These are phyloP conservation scores for Masnerella sp. DNA, from an alignment of 2,888 invertebrate species.

Conservation along the genomic window DNA sequence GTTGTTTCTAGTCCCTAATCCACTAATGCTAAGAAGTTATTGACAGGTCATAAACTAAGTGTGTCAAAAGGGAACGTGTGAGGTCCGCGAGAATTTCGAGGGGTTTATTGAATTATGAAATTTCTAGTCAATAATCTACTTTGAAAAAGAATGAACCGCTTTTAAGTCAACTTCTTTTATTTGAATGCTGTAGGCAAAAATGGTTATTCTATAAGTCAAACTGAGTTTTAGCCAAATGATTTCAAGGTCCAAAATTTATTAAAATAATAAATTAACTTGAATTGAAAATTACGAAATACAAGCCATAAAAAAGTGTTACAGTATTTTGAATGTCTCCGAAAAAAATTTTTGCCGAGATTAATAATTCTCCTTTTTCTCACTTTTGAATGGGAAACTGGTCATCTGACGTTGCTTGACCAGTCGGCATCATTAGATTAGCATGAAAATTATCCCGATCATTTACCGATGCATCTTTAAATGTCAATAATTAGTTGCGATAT, in stretches of 20 bases:
- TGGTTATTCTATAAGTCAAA: no score
- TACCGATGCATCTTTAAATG: conserved; percentile 48
- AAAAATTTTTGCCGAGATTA: background rate
- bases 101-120: conserved; percentile 26
- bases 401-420: conserved; percentile 44
- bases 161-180: background rate
- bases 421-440: conserved; percentile 50
- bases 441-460: conserved; percentile 50
- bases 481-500: conserved; percentile 50
- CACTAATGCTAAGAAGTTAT: conserved; percentile 24
- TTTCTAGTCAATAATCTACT: background rate
- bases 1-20: conserved; percentile 13
- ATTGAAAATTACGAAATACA: no score
- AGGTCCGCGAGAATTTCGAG: conserved; percentile 13
- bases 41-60: conserved; percentile 36
- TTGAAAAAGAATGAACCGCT: background rate
- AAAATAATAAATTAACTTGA: no score
- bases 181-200: no score
- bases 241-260: no score
- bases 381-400: conserved; percentile 45
- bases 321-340: no score
- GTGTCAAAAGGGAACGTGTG: conserved; percentile 13
- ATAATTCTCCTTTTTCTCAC: conserved; percentile 1
- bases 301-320: background rate
- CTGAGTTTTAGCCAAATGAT: no score